Evolutionary conservation across 2,888 invertebrate species (phyloP).

Genomic region (Lordiphosa fenestrarum): DNA sequence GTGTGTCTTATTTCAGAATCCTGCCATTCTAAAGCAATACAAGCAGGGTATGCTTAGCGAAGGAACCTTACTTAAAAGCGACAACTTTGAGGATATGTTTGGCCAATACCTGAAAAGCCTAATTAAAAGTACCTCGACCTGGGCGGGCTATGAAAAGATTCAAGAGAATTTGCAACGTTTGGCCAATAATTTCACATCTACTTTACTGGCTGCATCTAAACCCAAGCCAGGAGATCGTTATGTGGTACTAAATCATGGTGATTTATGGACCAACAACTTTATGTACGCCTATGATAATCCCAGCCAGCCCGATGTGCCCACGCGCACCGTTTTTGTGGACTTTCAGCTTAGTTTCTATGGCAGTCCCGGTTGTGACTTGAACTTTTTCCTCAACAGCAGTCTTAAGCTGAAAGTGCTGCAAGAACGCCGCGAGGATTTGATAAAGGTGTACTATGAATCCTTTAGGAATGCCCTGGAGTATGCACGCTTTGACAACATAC

Average conservation of each 20-base stretch:
- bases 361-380: slow-evolving; percentile 75
- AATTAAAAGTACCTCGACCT: slow-evolving; percentile 72
- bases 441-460: slow-evolving; percentile 62
- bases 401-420: slow-evolving; percentile 54
- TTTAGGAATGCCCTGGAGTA: slow-evolving; percentile 55
- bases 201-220: slow-evolving; percentile 40
- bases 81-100: slow-evolving; percentile 59
- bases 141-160: slow-evolving; percentile 80
- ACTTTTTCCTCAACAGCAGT: slow-evolving; percentile 75
- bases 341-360: slow-evolving; percentile 67
- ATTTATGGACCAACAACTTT: slow-evolving; percentile 82
- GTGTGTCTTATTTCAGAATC: slow-evolving; percentile 32
- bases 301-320: slow-evolving; percentile 49
- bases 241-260: slow-evolving; percentile 81
- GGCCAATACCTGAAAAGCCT: slow-evolving; percentile 56
- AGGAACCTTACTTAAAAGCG: slow-evolving; percentile 42
- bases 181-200: slow-evolving; percentile 42
- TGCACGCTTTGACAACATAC: slow-evolving; percentile 63
- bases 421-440: slow-evolving; percentile 55
- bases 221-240: slow-evolving; percentile 60
- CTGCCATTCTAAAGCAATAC: slow-evolving; percentile 52
- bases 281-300: slow-evolving; percentile 80
- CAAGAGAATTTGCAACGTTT: slow-evolving; percentile 69
- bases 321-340: slow-evolving; percentile 77
- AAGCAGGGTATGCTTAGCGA: slow-evolving; percentile 54